A percentile compares a stretch with the other conserved stretches of the same genome.
These are phyloP conservation scores for Neria commutata DNA, from an alignment of 2,888 invertebrate species.

Conservation along the genomic window DNA sequence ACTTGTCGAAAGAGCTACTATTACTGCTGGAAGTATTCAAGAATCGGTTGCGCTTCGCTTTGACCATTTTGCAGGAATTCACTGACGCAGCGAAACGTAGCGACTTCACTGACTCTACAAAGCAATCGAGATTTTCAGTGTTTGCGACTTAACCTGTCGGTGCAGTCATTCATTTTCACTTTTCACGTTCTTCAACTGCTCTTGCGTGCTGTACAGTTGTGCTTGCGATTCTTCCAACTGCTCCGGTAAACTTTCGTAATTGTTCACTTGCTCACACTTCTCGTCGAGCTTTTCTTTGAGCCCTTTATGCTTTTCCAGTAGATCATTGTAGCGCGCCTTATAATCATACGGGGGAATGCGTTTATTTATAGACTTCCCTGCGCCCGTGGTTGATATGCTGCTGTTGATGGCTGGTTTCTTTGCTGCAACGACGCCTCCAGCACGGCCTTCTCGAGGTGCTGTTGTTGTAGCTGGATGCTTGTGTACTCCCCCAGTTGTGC, in stretches of 20 bases:
- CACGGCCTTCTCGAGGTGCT: constrained; percentile 3
- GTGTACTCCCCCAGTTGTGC: constrained; percentile 6
- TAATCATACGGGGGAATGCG: constrained; percentile 70
- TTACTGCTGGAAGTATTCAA: constrained; percentile 42
- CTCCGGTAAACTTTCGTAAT: constrained; percentile 64
- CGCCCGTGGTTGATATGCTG: constrained; percentile 36
- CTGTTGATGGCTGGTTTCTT: constrained; percentile 14
- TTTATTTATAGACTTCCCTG: constrained; percentile 60
- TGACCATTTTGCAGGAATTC: constrained; percentile 79
- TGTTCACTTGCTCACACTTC: constrained; percentile 62
- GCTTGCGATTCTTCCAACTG: constrained; percentile 64
- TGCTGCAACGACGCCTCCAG: not conserved
- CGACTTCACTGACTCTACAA: constrained; percentile 85
- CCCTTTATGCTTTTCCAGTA: constrained; percentile 67
- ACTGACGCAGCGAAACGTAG: constrained; percentile 87
- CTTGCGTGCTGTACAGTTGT: constrained; percentile 48
- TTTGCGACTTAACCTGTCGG: constrained; percentile 47
- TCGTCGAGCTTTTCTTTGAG: constrained; percentile 65
- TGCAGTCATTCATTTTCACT: constrained; percentile 50
- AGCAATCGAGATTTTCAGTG: constrained; percentile 70
- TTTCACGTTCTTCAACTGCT: constrained; percentile 45
- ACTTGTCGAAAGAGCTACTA: too few species aligned
- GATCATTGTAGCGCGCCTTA: constrained; percentile 69
- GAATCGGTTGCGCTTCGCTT: constrained; percentile 69
- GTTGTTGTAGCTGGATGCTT: too few species aligned